Evolutionary conservation across 2,797 vertebrate genomes (phyloP).

Genomic region (Urosaurus nigricauda): DNA sequence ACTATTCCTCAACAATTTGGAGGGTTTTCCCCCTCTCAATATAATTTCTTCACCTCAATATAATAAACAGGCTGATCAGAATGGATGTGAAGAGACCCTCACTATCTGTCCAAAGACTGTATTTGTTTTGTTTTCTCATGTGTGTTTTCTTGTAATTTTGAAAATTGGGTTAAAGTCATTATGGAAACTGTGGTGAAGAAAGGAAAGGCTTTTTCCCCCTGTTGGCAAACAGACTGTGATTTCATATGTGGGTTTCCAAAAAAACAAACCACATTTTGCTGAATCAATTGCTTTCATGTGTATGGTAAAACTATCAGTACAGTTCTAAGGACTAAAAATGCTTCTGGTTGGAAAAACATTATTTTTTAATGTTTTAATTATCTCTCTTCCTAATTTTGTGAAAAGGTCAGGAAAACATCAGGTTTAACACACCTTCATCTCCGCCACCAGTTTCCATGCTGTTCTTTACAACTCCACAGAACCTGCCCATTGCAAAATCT

Average conservation of each 20-base stretch:
- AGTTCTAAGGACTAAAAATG: slow-evolving; percentile 2
- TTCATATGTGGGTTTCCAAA: slow-evolving; percentile 50
- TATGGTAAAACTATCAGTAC: slow-evolving; percentile 54
- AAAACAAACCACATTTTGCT: slow-evolving; percentile 60
- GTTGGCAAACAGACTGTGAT: slow-evolving; percentile 36
- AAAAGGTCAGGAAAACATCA: slow-evolving; percentile 35
- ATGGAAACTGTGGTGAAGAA: slow-evolving; percentile 5
- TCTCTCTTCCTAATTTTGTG: slow-evolving; percentile 38
- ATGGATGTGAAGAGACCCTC: slow-evolving; percentile 3
- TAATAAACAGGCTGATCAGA: slow-evolving; percentile 33
- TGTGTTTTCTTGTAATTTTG: neutral
- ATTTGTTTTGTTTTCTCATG: slow-evolving; percentile 27
- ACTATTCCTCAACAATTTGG: neutral
- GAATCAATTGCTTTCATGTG: slow-evolving; percentile 47
- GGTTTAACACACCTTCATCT: neutral
- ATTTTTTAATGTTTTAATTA: slow-evolving; percentile 52
- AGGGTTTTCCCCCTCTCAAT: neutral
- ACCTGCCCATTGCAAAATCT: slow-evolving; percentile 13
- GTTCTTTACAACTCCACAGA: slow-evolving; percentile 16
- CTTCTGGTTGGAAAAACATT: slow-evolving; percentile 42
- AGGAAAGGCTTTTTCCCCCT: neutral
- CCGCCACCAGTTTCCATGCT: neutral
- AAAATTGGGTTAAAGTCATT: slow-evolving; percentile 35
- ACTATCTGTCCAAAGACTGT: neutral
- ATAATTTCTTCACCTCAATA: neutral